Evolutionary conservation across 2,113 vertebrate genomes (phyloP).

Genomic region (Piprites chloris): DNA sequence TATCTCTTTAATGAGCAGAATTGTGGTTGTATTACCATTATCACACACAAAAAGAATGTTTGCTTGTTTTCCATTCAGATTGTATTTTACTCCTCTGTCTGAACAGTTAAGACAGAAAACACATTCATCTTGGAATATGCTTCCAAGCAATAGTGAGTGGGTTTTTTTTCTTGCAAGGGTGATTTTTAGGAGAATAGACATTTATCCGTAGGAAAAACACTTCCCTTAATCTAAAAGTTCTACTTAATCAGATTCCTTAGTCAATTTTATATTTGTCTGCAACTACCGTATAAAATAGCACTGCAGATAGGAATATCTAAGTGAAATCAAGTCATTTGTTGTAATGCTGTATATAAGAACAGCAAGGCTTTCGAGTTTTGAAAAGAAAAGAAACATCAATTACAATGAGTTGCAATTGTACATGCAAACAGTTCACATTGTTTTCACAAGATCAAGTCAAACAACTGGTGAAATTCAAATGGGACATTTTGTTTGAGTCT

Average conservation of each 20-base stretch:
- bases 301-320: background rate
- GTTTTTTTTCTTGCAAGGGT: background rate
- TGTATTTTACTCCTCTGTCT: background rate
- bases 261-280: background rate
- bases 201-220: background rate
- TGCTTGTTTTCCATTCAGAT: conserved; percentile 16
- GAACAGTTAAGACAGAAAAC: conserved; percentile 20
- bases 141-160: background rate
- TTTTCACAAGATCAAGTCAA: background rate
- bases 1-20: conserved; percentile 27
- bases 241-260: background rate
- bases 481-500: background rate
- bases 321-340: background rate
- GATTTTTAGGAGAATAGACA: background rate
- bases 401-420: background rate
- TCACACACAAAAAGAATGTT: background rate
- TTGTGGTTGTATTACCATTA: conserved; percentile 17
- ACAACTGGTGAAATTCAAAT: background rate
- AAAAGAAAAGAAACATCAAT: background rate
- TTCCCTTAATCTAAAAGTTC: conserved; percentile 11
- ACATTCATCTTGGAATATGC: background rate
- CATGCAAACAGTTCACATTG: background rate
- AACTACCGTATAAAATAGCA: background rate
- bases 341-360: background rate
- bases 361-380: background rate